A percentile compares a stretch with the other conserved stretches of the same genome.
Conservation (phyloP, 2,797 vertebrate genomes). For the Nannoperca australis region DNA sequence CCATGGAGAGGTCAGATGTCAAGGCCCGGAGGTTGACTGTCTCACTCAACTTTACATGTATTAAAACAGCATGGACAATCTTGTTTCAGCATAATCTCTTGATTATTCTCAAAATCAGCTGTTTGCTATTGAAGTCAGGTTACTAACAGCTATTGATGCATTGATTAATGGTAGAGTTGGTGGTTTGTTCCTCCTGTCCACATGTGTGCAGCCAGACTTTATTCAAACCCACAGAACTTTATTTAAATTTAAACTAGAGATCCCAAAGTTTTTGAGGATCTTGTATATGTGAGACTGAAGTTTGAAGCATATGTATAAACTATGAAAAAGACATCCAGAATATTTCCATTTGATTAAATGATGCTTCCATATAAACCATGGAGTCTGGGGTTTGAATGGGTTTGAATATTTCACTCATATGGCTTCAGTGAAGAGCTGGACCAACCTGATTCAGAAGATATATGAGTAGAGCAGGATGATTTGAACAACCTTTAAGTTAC, state of each 20-base stretch:
- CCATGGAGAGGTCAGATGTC: conserved; percentile 7
- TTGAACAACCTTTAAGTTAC: not conserved
- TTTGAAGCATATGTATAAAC: not conserved
- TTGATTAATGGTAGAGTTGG: no score
- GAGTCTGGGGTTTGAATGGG: not conserved
- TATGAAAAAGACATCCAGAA: not conserved
- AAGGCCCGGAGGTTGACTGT: not conserved
- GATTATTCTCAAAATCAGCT: not conserved
- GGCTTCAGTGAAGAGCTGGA: not conserved
- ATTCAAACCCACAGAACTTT: not conserved
- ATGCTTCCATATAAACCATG: not conserved
- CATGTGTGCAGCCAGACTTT: not conserved
- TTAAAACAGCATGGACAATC: not conserved
- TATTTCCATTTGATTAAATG: not conserved
- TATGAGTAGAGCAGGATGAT: not conserved
- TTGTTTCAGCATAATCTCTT: not conserved
- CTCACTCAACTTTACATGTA: no score
- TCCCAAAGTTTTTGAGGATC: not conserved
- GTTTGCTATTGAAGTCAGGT: not conserved
- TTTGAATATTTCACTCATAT: not conserved
- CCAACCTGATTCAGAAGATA: not conserved
- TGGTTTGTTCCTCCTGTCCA: no score
- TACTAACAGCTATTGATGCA: not conserved
- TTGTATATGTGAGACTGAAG: not conserved
- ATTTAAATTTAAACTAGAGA: not conserved